Evolutionary conservation across 2,888 invertebrate genomes (phyloP), one percentile per base, ranked within the genome.

Genomic region (Colostygia pectinataria): DNA sequence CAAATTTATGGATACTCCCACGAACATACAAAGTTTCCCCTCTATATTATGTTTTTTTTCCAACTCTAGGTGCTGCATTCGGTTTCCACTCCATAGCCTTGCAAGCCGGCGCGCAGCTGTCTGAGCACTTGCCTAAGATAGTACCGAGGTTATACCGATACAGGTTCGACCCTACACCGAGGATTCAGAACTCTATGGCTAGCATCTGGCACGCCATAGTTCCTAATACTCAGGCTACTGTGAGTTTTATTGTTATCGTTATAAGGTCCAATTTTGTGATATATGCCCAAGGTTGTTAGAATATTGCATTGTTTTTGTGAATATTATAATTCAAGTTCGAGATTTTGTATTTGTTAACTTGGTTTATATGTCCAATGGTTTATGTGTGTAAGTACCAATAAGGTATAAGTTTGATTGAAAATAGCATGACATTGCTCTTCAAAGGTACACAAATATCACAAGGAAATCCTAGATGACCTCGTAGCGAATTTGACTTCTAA

Each of bases 151-250:
- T 98, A 14, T 98, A 95, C 75, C 92, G 95, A 37, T 95, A 95
- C 83, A 95, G 97, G 74, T 98, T 96, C 82, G 98, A 99, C 83
- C 98, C 98, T 7, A 97, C 96, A 53, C 95, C 96, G 23, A 95
- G 95, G 72, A 95, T 98, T 61, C 98, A 98, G 80, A 94, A 95
- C 74, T 97, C 97, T 9, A 98, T 99, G 98, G 93, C 95, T 39
- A 95, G 95, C 68, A 98, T 99, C 68, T 99, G 98, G 98, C 94
- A 95, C 59, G 95, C 96, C 8, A 92, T 99, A 37, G 97, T 98
- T 6, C 92, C 93, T 9, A 96, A 97, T 69, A 95, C 96, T 2
- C 94, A 94, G 68, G 96, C 96, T 77, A 95, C 95, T 37, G 96
- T 97, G 71, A 90, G 91, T 57, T 80, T 33, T 28, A 34, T 7